Conservation (phyloP, 2,888 invertebrate species). For the Cetonia aurata region DNA sequence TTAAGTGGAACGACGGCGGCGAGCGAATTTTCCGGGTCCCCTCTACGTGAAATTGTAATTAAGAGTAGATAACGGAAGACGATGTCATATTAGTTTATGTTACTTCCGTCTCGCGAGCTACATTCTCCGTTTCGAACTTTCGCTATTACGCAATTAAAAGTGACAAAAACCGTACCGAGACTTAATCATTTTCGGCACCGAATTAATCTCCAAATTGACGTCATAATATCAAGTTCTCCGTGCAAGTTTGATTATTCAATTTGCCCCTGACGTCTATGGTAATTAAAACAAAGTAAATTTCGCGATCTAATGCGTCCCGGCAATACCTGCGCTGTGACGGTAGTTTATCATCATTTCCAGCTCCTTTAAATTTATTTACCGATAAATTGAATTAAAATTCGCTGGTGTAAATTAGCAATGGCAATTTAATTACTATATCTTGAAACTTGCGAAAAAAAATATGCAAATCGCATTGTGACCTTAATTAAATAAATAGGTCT, state of each 20-base stretch:
- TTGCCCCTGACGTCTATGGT: constrained; percentile 10
- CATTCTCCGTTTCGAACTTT: constrained; percentile 18
- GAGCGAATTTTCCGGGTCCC: not conserved
- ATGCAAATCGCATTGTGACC: too few relatives aligned
- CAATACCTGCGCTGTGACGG: not conserved
- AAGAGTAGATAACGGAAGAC: constrained; percentile 27
- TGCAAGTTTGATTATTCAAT: constrained; percentile 29
- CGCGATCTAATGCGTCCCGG: constrained; percentile 6
- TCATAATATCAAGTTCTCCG: constrained; percentile 19
- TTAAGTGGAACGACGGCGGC: not conserved
- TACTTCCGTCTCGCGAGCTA: not conserved
- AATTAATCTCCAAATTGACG: constrained; percentile 21
- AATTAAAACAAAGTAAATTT: constrained; percentile 35
- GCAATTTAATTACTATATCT: too few relatives aligned
- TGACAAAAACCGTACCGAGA: constrained; percentile 16
- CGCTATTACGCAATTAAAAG: constrained; percentile 25
- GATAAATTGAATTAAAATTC: not conserved
- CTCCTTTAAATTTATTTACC: constrained; percentile 9
- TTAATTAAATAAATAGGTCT: too few relatives aligned
- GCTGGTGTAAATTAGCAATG: too few relatives aligned
- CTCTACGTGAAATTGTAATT: constrained; percentile 24
- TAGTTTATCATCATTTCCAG: constrained; percentile 19
- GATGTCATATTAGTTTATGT: constrained; percentile 33
- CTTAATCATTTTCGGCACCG: not conserved
- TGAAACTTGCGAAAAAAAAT: too few relatives aligned